These are phyloP conservation scores for Diachrysia chrysitis DNA, from an alignment of 2,888 invertebrate species.

Conservation along the genomic window DNA sequence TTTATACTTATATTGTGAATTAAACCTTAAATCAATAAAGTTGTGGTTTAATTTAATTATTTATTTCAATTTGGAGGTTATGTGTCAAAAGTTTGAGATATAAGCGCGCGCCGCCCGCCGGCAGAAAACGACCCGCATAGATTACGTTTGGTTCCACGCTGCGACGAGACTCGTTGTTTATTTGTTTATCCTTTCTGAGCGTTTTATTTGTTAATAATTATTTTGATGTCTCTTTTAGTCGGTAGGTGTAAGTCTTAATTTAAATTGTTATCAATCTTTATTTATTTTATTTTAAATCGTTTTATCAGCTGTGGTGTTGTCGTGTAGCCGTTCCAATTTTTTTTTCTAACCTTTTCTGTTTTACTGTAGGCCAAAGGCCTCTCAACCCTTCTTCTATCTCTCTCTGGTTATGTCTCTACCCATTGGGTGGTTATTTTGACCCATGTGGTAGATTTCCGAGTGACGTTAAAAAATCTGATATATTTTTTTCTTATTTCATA, in stretches of 20 bases:
- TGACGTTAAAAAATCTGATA: neutral
- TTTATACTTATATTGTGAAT: slow-evolving; percentile 34
- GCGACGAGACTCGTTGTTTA: slow-evolving; percentile 80
- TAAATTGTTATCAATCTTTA: slow-evolving; percentile 16
- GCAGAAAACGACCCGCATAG: slow-evolving; percentile 77
- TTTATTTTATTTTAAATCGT: neutral
- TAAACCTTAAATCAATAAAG: slow-evolving; percentile 30
- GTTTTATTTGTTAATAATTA: slow-evolving; percentile 65
- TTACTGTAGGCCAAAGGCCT: too few relatives aligned
- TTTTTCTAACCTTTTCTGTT: too few relatives aligned
- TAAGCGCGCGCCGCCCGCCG: slow-evolving; percentile 73
- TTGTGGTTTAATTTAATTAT: slow-evolving; percentile 53
- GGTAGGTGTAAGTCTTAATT: slow-evolving; percentile 48
- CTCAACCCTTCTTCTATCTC: too few relatives aligned
- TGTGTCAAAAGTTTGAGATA: slow-evolving; percentile 77
- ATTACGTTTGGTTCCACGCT: slow-evolving; percentile 81
- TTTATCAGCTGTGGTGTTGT: neutral
- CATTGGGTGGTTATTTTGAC: too few relatives aligned
- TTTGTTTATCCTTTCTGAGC: slow-evolving; percentile 72
- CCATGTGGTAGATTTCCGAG: too few relatives aligned
- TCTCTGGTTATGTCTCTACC: too few relatives aligned
- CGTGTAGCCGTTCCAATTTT: neutral
- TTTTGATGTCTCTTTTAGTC: slow-evolving; percentile 64
- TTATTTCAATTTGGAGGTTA: slow-evolving; percentile 66
- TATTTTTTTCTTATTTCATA: too few relatives aligned